Evolutionary conservation across 2,888 invertebrate species (phyloP).

Genomic region (Drosophila peninsularis): DNA sequence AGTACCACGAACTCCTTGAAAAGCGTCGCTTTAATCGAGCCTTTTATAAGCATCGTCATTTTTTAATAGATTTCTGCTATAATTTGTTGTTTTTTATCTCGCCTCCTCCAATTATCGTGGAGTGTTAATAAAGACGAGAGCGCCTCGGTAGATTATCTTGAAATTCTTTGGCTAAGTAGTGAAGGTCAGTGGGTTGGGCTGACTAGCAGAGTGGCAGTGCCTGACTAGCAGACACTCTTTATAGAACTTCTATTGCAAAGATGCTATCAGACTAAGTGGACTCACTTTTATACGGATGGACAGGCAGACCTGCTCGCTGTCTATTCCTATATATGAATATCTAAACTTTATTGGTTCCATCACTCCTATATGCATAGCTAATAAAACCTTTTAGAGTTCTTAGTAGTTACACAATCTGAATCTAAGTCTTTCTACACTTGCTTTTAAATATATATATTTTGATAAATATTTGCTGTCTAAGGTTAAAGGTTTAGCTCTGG

Average conservation of each 20-base stretch:
- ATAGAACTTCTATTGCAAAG: no score
- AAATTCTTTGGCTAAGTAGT: not conserved
- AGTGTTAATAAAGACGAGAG: constrained; percentile 3
- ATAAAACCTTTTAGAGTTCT: not conserved
- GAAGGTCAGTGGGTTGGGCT: not conserved
- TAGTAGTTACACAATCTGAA: not conserved
- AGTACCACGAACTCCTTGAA: constrained; percentile 22
- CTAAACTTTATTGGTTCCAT: not conserved
- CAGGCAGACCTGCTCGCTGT: no score
- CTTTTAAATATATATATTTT: constrained; percentile 3
- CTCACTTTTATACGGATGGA: no score
- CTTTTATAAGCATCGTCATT: constrained; percentile 30
- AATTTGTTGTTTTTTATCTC: not conserved
- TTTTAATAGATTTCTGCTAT: constrained; percentile 11
- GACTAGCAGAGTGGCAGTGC: not conserved
- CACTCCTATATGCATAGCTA: no score
- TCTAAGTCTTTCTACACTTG: no score
- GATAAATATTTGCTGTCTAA: constrained; percentile 5
- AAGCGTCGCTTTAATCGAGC: constrained; percentile 17
- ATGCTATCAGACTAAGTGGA: no score
- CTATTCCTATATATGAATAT: not conserved
- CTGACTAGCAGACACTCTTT: not conserved
- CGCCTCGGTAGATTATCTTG: not conserved
- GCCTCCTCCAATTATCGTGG: not conserved
- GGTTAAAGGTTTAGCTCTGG: not conserved